Evolutionary conservation across 2,113 vertebrate genomes (phyloP), one percentile per base, ranked within the genome.

Genomic region (Dromaius novaehollandiae): DNA sequence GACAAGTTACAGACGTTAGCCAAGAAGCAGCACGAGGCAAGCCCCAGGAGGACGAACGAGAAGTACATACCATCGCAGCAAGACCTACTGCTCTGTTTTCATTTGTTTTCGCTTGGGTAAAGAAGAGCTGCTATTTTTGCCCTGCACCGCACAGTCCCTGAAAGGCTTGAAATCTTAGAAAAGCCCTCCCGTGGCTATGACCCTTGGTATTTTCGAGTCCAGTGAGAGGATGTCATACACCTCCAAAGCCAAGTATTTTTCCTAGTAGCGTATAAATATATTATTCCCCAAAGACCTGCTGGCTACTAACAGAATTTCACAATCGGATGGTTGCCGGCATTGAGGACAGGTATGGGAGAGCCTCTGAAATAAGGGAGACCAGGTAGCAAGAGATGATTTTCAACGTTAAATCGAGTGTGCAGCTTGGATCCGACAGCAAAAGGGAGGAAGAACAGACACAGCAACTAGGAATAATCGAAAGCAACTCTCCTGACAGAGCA

Each of bases 211-310:
- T 58, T 58, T 58, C 56, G 6, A 58, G 73, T 22, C 50, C 40
- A 10, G 60, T 2, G 68, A 68, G 80, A 91, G 78, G 75, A 92
- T 73, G 89, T 61, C 89, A 42, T 30, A 76, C 51, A 40, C 48
- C 34, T 80, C 70, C 86, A 93, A 92, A 92, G 95, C 75, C 91
- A 89, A 97, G 61, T 88, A 69, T 38, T 85, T 79, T 61, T 80
- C 74, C 89, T 69, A 6, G 86, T 81, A 38, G 68, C 13, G 5
- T 65, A 84, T 69, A 83, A 90, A 90, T 26, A 64, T 19, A 44
- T 8, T 19, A 44, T 61, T 92, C 78, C 53, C 83, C 69, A 44
- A 86, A 78, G 91, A 86, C 22, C 30, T 48, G 26, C 56, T 48
- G 10, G 36, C 74, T 76, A n/a, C 51, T 17, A n/a, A 73, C 12